Conservation (phyloP, 2,113 vertebrate species). For the Peucedramus taeniatus region DNA sequence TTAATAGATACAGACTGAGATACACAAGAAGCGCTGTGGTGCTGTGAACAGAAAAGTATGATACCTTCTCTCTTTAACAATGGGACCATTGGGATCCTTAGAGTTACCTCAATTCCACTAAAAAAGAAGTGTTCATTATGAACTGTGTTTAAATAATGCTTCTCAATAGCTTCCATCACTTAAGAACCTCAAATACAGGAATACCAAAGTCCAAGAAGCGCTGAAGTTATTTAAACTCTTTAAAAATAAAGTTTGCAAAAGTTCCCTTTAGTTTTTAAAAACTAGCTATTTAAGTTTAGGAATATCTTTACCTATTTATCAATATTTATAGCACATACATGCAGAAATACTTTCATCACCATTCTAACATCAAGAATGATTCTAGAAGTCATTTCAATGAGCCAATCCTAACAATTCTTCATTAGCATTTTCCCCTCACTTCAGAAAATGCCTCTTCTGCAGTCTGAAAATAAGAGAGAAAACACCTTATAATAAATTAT, state of each 20-base stretch:
- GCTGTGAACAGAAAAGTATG: neutral
- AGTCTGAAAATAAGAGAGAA: neutral
- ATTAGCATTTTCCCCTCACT: neutral
- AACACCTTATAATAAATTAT: neutral
- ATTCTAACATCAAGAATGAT: neutral
- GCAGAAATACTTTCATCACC: neutral
- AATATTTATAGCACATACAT: neutral
- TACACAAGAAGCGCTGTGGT: accelerated
- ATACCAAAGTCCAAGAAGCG: neutral
- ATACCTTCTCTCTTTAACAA: neutral
- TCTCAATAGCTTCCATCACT: neutral
- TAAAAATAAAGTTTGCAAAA: neutral
- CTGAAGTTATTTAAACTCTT: neutral
- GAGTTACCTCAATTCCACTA: neutral
- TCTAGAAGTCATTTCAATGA: neutral
- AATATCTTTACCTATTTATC: neutral
- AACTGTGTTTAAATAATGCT: neutral
- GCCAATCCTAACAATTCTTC: neutral
- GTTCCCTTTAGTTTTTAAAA: neutral
- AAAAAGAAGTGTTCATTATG: neutral
- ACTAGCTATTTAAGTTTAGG: neutral
- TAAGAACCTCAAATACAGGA: neutral
- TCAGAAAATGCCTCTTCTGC: neutral
- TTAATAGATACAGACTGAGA: neutral
- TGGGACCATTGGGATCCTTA: neutral